phyloP scores from a whole-genome alignment of 2,888 invertebrate species.

The Meta bourneti region DNA sequence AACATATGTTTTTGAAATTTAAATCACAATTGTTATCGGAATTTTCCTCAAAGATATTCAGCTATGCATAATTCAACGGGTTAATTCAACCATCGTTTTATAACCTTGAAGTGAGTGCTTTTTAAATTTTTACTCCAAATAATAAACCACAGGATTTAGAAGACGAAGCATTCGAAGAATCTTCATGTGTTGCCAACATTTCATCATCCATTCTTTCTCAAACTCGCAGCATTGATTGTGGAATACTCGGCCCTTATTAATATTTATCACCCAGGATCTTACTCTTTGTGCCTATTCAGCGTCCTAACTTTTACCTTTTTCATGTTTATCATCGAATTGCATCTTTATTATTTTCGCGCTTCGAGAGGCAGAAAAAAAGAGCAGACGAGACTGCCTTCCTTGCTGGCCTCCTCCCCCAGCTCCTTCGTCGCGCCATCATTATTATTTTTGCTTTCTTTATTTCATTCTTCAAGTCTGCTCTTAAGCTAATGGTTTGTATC shows the following conservation, averaged over 20 bases:
- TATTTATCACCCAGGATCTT: slow-evolving; percentile 45
- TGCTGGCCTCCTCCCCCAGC: neutral
- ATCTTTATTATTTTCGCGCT: slow-evolving; percentile 34
- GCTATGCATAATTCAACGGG: no score
- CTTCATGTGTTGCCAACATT: neutral
- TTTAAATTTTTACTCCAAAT: no score
- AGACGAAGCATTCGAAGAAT: slow-evolving; percentile 5
- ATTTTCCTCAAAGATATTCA: no score
- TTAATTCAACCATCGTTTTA: no score
- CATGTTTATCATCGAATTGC: slow-evolving; percentile 30
- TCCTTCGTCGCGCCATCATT: neutral
- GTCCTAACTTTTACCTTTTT: slow-evolving; percentile 18
- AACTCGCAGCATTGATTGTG: neutral
- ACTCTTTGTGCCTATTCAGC: slow-evolving; percentile 45
- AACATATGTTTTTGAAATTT: no score
- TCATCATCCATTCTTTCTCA: neutral
- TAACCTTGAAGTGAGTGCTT: no score
- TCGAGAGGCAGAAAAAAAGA: neutral
- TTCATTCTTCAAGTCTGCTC: slow-evolving; percentile 10
- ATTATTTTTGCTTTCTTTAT: neutral
- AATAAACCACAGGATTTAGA: neutral
- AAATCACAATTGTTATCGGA: no score
- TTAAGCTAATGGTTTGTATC: slow-evolving; percentile 51
- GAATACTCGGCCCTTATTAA: slow-evolving; percentile 31
- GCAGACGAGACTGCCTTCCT: slow-evolving; percentile 22